These are phyloP conservation scores for Mermis nigrescens DNA, from an alignment of 2,888 invertebrate genomes.

Conservation along the genomic window DNA sequence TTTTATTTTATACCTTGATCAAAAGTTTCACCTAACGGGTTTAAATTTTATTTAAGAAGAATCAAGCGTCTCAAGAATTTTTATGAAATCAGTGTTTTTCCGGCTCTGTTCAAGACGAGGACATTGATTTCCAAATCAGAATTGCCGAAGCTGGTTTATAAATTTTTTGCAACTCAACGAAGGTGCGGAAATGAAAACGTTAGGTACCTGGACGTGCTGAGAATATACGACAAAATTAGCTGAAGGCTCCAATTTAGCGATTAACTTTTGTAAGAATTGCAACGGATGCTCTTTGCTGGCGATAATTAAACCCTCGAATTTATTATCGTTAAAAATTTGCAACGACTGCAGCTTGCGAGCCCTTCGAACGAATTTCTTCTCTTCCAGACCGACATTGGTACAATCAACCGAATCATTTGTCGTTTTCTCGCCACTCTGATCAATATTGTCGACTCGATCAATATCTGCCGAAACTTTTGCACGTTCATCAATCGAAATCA, in stretches of 20 bases:
- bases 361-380: neutral
- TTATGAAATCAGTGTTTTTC: too few species aligned
- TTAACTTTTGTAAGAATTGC: slow-evolving; percentile 28
- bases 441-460: neutral
- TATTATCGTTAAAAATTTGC: neutral
- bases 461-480: neutral
- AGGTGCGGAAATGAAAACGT: slow-evolving; percentile 8
- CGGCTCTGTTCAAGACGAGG: too few species aligned
- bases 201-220: slow-evolving; percentile 29
- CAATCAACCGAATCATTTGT: neutral
- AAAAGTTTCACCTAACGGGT: too few species aligned
- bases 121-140: too few species aligned
- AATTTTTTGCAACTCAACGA: too few species aligned
- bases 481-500: neutral
- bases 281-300: slow-evolving; percentile 31
- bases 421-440: neutral
- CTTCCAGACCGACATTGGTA: too few species aligned
- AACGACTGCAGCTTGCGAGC: neutral
- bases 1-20: too few species aligned
- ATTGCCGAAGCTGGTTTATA: too few species aligned
- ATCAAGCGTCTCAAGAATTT: too few species aligned
- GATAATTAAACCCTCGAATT: slow-evolving; percentile 22
- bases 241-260: slow-evolving; percentile 31
- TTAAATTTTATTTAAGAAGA: too few species aligned
- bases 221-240: slow-evolving; percentile 33